Conservation (phyloP, 2,797 vertebrate species). For the Chlorospingus semifuscus region DNA sequence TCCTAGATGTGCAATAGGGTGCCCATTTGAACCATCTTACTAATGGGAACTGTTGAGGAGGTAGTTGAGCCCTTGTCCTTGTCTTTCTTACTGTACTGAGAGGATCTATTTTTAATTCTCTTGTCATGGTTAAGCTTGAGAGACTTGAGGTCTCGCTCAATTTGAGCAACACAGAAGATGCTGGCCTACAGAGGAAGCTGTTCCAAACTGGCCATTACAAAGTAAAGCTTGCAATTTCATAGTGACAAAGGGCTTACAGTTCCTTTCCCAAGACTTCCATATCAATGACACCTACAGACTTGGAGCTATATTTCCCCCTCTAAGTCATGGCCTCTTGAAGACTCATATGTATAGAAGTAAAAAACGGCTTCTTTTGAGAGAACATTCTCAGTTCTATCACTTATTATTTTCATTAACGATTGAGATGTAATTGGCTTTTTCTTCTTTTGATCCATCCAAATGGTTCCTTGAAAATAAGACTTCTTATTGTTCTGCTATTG, state of each 20-base stretch:
- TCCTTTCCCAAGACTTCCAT: neutral
- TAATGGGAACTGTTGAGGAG: neutral
- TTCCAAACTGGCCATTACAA: neutral
- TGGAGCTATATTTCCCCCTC: neutral
- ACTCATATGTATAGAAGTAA: neutral
- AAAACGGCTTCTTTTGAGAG: neutral
- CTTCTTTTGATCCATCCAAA: neutral
- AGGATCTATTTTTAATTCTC: neutral
- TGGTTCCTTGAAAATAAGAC: neutral
- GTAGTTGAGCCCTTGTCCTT: neutral
- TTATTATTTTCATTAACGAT: neutral
- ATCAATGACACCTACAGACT: neutral
- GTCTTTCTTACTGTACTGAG: neutral
- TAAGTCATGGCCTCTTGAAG: neutral
- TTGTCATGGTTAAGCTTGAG: neutral
- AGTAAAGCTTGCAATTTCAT: neutral
- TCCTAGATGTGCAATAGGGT: neutral
- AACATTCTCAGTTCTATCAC: neutral
- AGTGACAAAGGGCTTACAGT: neutral
- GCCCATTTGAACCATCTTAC: neutral
- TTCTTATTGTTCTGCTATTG: neutral
- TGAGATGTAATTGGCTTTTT: neutral
- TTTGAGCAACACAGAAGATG: neutral
- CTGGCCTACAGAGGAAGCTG: neutral
- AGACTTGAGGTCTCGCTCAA: neutral